Evolutionary conservation across 92 coral and sea anemone species (phyloP), one percentile per base, ranked within the genome.

Genomic region (Palythoa grandis): DNA sequence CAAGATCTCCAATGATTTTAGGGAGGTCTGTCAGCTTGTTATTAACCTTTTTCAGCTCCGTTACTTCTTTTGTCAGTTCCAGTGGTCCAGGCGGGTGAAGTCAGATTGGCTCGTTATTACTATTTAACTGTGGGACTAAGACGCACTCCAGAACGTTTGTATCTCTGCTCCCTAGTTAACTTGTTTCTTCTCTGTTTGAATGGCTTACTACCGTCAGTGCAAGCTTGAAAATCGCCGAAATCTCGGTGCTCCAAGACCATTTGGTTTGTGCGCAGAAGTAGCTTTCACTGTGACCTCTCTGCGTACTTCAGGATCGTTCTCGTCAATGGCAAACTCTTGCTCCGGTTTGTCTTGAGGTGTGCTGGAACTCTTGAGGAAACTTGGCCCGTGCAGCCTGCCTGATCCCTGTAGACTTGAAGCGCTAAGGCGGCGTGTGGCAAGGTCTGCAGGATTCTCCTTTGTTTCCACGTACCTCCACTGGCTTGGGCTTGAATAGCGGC

Each of bases 271-370:
- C 29, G 70, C 11, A 4, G 70, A 65, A 65, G 70, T 65, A 65
- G 70, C 70, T 8, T 58, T 65, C 70, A 65, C 25, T 65, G 53
- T 39, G 24, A 40, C 67, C 19, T 84, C 70, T 50, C 80, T 52
- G 16, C 83, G 57, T 19, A 85, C 82, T 82, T 89, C 92, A 20
- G 92, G 89, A 50, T 89, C 92, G 12, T 89, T 70, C 15, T 67
- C 79, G 72, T 72, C 57, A 19, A 17, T 65, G 69, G 48, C 12
- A 13, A 19, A 57, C 16, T 40, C 73, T 9, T 78, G 61, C 68
- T 39, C 6, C 39, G 73, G 63, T 54, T 37, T 22, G 40, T 35
- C 12, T 22, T 20, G 52, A 14, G 76, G 60, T 11, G 86, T 14
- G 43, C 17, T 68, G 19, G 7, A 11, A 17, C 48, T 16, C 29